Base-by-base conservation (phyloP, 2,888 invertebrate genomes). In the Drosophila pseudotakahashii region DNA sequence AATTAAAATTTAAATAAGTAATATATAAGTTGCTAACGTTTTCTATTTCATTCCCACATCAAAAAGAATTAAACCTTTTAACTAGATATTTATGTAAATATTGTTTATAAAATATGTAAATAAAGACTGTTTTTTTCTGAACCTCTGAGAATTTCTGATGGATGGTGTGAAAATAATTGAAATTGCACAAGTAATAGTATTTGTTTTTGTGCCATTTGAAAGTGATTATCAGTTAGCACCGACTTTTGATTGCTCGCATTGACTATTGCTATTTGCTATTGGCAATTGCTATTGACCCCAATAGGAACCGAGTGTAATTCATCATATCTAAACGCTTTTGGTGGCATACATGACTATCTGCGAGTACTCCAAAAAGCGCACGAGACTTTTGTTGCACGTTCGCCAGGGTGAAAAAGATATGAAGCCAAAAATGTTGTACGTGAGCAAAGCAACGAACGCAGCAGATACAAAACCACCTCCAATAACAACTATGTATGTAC, bases 331-430 rank as follows among this genome's bases (percentile, higher is more conserved):
- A 41, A 47, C 30, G 55, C 41, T 34, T 51, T 69, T 68, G 50
- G 58, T 79, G 88, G 88, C 74, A 78, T 88, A 83, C 86, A 76
- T 83, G 83, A 88, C 88, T 83, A 58, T 71, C 71, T 14, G 71
- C 55, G 52, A 71, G 81, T 86, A 86, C 74, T 32, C 71, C 59
- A 34, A 41, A 39, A 53, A 84, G 81, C 78, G 87, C 87, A 81
- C 81, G 87, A 50, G 81, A 81, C 87, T 83, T 76, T 19, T 70
- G 61, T 57, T 69, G 81, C 80, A 84, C 68, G 82, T 61, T 61
- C 60, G 55, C 50, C 54, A 51, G 50, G 19, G 23, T 26, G 23
- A 36, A 30, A 62, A 11, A 57, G 50, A 79, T 60, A 66, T 48
- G 55, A 60, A 60, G 48, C 74, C 42, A 54, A 54, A 73, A 73